Conservation (phyloP, 2,888 invertebrate species). For the Chrysodeixis includens region DNA sequence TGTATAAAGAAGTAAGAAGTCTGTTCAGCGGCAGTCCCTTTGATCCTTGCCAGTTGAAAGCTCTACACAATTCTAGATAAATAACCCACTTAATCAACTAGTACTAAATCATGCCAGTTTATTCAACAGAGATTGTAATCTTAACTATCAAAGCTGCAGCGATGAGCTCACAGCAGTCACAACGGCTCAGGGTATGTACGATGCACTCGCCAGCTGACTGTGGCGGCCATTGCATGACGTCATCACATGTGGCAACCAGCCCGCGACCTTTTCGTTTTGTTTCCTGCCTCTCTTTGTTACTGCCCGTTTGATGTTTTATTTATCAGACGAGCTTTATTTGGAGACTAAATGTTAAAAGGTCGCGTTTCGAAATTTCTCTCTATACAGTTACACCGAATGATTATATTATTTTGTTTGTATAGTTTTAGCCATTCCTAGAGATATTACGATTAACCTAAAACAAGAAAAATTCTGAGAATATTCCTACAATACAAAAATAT, state of each 20-base stretch:
- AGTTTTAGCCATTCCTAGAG: too few relatives aligned
- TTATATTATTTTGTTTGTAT: too few relatives aligned
- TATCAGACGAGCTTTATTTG: slow-evolving; percentile 54
- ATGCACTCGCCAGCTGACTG: slow-evolving; percentile 72
- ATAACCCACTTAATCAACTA: background rate
- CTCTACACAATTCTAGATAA: background rate
- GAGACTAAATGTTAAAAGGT: slow-evolving; percentile 17
- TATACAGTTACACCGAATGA: too few relatives aligned
- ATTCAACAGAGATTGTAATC: slow-evolving; percentile 37
- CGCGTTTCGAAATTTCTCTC: background rate
- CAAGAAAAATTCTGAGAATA: too few relatives aligned
- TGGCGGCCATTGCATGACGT: slow-evolving; percentile 71
- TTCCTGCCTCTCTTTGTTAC: slow-evolving; percentile 66
- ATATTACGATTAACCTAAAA: too few relatives aligned
- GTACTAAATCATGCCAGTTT: slow-evolving; percentile 1
- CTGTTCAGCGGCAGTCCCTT: background rate
- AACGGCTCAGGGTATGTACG: slow-evolving; percentile 42
- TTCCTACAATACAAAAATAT: too few relatives aligned
- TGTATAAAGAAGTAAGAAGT: background rate
- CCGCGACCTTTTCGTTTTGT: slow-evolving; percentile 68
- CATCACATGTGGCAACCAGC: slow-evolving; percentile 79
- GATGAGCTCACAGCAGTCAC: slow-evolving; percentile 35
- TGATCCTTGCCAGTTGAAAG: background rate
- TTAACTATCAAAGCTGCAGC: slow-evolving; percentile 34
- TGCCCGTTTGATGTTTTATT: slow-evolving; percentile 48